A percentile compares a stretch with the other conserved stretches of the same genome.
Evolutionary conservation across 1,140 invertebrate species (phyloP).

Genomic region (Lineus longissimus): DNA sequence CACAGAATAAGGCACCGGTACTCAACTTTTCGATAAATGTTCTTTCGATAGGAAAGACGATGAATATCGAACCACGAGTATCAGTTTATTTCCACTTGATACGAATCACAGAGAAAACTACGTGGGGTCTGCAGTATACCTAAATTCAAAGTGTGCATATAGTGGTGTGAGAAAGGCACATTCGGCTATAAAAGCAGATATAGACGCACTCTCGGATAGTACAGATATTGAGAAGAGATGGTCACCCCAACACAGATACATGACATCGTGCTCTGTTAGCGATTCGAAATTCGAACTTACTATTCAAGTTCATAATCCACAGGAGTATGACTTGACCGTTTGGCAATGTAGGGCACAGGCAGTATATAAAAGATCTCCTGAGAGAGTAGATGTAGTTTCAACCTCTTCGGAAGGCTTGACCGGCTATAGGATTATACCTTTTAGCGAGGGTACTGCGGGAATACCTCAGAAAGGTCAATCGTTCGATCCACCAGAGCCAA

Average conservation of each 20-base stretch:
- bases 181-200: background rate
- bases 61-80: background rate
- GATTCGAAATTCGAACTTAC: background rate
- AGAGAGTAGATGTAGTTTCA: background rate
- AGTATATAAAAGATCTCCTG: background rate
- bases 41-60: background rate
- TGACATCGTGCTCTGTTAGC: background rate
- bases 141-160: background rate
- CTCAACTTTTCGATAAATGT: constrained; percentile 1
- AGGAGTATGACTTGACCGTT: constrained; percentile 4
- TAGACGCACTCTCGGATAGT: background rate
- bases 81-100: background rate
- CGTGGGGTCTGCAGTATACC: background rate
- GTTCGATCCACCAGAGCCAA: background rate
- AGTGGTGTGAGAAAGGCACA: background rate
- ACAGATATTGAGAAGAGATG: background rate
- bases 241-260: background rate
- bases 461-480: background rate
- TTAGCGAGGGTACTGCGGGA: background rate
- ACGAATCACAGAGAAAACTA: constrained; percentile 1
- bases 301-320: background rate
- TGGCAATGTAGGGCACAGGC: constrained; percentile 1
- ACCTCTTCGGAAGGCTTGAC: background rate
- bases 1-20: background rate
- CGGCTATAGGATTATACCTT: background rate